These are phyloP conservation scores for Micronycteris hirsuta DNA, from an alignment of 2,113 vertebrate genomes.

Conservation along the genomic window DNA sequence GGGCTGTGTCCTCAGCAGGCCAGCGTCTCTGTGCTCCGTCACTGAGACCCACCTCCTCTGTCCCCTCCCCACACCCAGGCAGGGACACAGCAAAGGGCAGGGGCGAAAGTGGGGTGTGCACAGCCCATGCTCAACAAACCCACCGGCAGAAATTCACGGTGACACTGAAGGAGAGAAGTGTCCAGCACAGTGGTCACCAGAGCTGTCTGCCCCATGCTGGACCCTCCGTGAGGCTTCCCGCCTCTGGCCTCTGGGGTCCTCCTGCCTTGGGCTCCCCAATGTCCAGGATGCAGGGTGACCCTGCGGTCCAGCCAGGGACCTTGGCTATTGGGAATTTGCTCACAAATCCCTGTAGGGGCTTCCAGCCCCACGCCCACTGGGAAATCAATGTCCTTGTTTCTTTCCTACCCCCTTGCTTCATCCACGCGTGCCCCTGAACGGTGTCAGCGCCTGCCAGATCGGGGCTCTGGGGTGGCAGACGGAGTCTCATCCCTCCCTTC, in stretches of 20 bases:
- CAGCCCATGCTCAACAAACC: not conserved
- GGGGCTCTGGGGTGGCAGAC: not conserved
- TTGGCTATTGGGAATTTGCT: not conserved
- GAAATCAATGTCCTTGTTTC: not conserved
- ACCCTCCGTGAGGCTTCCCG: not conserved
- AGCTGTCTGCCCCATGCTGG: not conserved
- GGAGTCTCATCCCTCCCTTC: rapidly evolving
- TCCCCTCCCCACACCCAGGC: not conserved
- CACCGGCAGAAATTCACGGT: not conserved
- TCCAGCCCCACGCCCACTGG: not conserved
- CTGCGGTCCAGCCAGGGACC: not conserved
- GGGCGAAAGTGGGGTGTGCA: not conserved
- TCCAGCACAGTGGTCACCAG: no score
- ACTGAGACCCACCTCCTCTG: not conserved
- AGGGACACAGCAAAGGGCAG: not conserved
- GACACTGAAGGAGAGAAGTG: not conserved
- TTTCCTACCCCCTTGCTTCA: not conserved
- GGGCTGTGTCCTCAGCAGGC: not conserved
- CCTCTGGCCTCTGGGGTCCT: not conserved
- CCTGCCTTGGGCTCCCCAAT: not conserved
- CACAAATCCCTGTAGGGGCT: not conserved
- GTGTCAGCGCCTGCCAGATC: no score
- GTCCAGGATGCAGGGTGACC: not conserved
- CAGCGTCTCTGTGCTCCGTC: not conserved
- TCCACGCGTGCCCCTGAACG: rapidly evolving